Evolutionary conservation across 2,113 vertebrate genomes (phyloP).

Genomic region (Spilogale gracilis): DNA sequence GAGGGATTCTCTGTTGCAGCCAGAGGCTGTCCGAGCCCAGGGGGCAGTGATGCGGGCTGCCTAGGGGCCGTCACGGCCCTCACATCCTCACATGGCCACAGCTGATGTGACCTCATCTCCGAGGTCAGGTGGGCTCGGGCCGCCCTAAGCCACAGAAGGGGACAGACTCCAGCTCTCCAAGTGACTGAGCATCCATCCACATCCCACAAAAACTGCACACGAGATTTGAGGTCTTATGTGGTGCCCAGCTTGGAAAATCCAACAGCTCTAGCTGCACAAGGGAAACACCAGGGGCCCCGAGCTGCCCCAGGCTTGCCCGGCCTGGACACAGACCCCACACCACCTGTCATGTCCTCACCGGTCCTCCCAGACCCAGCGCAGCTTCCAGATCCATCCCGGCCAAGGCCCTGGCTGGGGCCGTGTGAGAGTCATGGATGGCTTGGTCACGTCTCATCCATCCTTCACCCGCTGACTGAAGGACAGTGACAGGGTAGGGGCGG

Average conservation of each 20-base stretch:
- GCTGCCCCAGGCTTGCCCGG: accelerated
- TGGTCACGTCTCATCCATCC: neutral
- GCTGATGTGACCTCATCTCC: neutral
- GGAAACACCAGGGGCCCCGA: neutral
- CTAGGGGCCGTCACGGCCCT: neutral
- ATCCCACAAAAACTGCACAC: neutral
- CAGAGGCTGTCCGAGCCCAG: neutral
- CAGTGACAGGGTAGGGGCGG: neutral
- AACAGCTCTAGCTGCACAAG: neutral
- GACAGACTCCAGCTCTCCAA: neutral
- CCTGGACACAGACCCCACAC: accelerated
- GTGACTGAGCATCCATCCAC: accelerated
- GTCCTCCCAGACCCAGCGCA: neutral
- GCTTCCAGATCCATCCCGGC: neutral
- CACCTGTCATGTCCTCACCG: neutral
- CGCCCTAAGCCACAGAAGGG: neutral
- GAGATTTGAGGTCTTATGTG: neutral
- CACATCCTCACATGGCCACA: neutral
- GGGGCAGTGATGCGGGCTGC: neutral
- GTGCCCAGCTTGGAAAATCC: neutral
- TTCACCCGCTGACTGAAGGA: too few species aligned
- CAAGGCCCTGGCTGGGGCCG: neutral
- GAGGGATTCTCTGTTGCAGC: accelerated
- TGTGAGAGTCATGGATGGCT: too few species aligned
- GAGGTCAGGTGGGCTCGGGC: neutral